phyloP scores from a whole-genome alignment of 2,888 invertebrate species.

The Sceliomorpha sp. region DNA sequence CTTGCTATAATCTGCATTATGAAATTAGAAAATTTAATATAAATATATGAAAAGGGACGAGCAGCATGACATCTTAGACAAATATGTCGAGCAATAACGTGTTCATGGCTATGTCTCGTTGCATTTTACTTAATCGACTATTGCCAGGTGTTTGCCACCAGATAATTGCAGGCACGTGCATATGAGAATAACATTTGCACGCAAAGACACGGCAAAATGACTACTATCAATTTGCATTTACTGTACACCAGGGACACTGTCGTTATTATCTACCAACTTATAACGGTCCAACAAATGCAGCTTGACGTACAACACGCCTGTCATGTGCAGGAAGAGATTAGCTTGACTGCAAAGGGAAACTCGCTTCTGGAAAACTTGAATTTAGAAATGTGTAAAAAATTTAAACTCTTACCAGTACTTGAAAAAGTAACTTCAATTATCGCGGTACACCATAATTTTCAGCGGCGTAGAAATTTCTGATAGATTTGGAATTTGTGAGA shows the following conservation, averaged over 20 bases:
- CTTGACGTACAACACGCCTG: constrained; percentile 11
- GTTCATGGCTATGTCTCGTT: constrained; percentile 4
- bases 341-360: no score
- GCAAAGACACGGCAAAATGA: constrained; percentile 44
- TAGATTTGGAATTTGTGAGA: no score
- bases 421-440: no score
- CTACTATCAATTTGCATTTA: constrained; percentile 45
- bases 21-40: no score
- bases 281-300: constrained; percentile 37
- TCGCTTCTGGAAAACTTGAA: no score
- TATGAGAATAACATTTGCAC: constrained; percentile 43
- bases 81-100: background rate
- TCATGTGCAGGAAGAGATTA: constrained; percentile 22
- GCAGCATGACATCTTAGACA: background rate
- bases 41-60: no score
- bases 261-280: constrained; percentile 19
- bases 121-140: constrained; percentile 22
- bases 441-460: no score
- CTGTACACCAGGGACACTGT: constrained; percentile 18
- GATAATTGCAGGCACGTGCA: constrained; percentile 46
- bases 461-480: no score
- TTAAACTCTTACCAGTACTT: no score
- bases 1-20: no score
- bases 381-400: no score
- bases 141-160: constrained; percentile 42